Evolutionary conservation across 92 coral and sea anemone species (phyloP), one percentile per base, ranked within the genome.

Genomic region (Umimayanthus chanpuru): DNA sequence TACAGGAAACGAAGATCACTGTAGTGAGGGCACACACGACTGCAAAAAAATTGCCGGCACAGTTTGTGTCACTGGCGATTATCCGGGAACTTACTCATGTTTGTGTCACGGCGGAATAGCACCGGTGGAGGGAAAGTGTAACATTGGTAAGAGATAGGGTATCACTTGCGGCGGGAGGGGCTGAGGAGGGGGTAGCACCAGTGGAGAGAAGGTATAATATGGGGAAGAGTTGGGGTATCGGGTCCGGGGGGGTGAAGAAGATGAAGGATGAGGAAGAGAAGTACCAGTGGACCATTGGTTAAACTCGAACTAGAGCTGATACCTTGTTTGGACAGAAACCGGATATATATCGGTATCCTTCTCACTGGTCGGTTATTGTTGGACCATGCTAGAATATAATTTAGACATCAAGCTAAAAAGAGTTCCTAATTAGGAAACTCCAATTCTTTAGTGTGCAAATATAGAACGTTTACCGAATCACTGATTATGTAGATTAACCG

Each of bases 81-180:
- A 81, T 65, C 85, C 85, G 23, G 85, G 85, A 41, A 81, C 85
- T n/a, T 81, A 61, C 61, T 64, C 85, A 4, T 81, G 85, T 64
- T 53, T 81, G 21, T 81, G 85, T 81, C 56, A 64, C 56, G 85
- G 85, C n/a, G 85, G 85, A 39, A 32, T 81, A 64, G 49, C 47
- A 39, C 85, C 85, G n/a, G 75, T 81, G n/a, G 36, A 66, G 10
- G 58, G 75, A 38, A 81, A 65, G 21, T 81, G 85, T 66, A 39
- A 81, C 56, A 10, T 81, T 5, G 44, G 85, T 81, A 81, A 81
- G 75, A 11, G 32, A 26, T 5, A 9, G 20, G 2, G 68, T 11
- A 15, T 55, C 11, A 1, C 18, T 55, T 55, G 16, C 15, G 8
- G 64, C 21, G 20, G 16, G 20, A 1, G 64, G 20, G 14, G 20